Evolutionary conservation across 2,113 vertebrate species (phyloP), one percentile per base, ranked within the genome.

Genomic region (Calidris pygmaea): DNA sequence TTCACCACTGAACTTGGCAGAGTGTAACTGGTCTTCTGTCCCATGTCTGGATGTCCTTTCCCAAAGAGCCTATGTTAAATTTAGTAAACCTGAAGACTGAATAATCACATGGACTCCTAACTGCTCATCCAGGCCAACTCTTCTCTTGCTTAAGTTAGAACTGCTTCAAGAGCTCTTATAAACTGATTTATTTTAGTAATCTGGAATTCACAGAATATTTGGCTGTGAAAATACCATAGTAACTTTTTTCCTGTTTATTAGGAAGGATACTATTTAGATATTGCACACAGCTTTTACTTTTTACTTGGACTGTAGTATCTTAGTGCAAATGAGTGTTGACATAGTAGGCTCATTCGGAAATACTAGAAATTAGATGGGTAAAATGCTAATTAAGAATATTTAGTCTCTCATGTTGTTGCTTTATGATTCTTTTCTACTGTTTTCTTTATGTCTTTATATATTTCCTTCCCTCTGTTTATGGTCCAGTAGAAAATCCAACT

Each of bases 141-240:
- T 67, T 45, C 59, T 71, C 53, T 77, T 90, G 90, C 78, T 94
- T 13, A 56, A 80, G 12, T 5, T 95, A 94, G 95, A 95, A 37
- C 63, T 39, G 27, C 37, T 96, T 95, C 94, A 95, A 75, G 63
- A 86, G 47, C 50, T 72, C 56, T 96, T 93, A 79, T 1, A 20
- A 94, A 85, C 48, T 3, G 23, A 82, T 66, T 70, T 88, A 88
- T 94, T 95, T 94, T 86, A 70, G 79, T 66, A 37, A 85, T 78
- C 48, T 80, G 34, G 43, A 88, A 58, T 88, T 86, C 39, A 52
- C 1, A 9, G 79, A 83, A 18, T 68, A 83, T 73, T 85, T 89
- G 74, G 27, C 85, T 73, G 39, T 78, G 81, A 75, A 93, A 89
- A 81, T 45, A 62, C n/a, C n/a, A 30, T 1, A 27, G 10, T 50